These are phyloP conservation scores for Corythornis leucogaster DNA, from an alignment of 2,797 vertebrate species.

Conservation along the genomic window DNA sequence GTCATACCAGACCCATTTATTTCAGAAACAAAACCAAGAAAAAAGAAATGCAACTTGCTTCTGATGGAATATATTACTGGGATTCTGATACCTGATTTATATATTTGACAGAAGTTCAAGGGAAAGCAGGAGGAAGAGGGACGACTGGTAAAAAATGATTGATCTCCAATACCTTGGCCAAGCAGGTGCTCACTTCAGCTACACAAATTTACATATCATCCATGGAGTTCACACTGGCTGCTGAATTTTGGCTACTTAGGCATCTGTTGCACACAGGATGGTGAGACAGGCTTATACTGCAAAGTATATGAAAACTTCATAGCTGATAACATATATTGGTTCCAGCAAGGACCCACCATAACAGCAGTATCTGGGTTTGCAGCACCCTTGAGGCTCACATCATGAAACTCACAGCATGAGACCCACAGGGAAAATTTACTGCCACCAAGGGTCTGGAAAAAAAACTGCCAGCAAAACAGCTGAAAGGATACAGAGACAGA, in stretches of 20 bases:
- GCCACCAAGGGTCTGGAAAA: neutral
- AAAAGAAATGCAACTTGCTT: neutral
- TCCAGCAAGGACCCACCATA: neutral
- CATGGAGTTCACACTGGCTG: neutral
- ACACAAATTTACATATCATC: neutral
- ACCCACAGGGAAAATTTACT: neutral
- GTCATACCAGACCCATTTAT: neutral
- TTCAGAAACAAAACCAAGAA: neutral
- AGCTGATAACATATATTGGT: accelerated
- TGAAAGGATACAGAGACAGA: neutral
- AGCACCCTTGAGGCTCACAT: neutral
- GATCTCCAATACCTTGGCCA: neutral
- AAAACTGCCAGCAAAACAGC: neutral
- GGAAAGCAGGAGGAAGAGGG: neutral
- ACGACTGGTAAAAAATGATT: neutral
- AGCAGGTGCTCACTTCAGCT: neutral
- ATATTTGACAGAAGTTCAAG: neutral
- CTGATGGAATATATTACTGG: neutral
- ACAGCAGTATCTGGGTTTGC: neutral
- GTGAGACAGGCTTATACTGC: neutral
- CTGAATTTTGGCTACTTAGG: neutral
- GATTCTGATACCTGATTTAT: neutral
- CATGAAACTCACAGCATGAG: neutral
- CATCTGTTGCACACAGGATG: neutral
- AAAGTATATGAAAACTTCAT: neutral